phyloP scores from a whole-genome alignment of 2,797 vertebrate species.

The Psittacula echo region DNA sequence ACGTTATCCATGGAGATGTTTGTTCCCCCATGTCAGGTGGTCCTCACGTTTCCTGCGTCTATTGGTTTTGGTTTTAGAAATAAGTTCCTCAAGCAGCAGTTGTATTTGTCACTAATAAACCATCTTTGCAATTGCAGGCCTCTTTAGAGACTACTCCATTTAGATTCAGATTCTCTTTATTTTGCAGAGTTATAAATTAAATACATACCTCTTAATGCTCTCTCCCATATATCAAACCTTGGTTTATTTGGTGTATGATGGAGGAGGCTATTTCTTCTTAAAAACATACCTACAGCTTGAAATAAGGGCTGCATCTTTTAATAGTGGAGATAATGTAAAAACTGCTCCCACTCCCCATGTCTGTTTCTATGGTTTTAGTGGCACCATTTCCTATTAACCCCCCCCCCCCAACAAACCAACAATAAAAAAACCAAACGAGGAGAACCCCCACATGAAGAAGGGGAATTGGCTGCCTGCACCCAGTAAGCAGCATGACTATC shows the following conservation, averaged over 20 bases:
- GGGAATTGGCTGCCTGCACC: neutral
- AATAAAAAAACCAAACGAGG: neutral
- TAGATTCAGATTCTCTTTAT: neutral
- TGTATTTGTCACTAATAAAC: neutral
- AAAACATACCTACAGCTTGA: neutral
- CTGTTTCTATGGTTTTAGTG: conserved; percentile 21
- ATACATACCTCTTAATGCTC: fast-evolving
- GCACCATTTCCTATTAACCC: neutral
- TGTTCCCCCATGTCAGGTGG: neutral
- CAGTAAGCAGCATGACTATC: neutral
- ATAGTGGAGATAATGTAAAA: neutral
- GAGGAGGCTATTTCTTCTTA: neutral
- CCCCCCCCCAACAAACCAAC: neutral
- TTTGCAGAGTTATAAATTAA: neutral
- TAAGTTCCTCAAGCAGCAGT: neutral
- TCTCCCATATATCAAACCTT: neutral
- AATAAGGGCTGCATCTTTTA: neutral
- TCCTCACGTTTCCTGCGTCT: neutral
- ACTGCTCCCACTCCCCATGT: neutral
- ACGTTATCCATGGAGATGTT: conserved; percentile 22
- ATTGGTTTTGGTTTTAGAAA: neutral
- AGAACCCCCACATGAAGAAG: neutral
- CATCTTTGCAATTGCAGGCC: neutral
- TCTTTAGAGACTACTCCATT: neutral
- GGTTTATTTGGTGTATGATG: neutral